A percentile compares a stretch with the other conserved stretches of the same genome.
Evolutionary conservation across 2,888 invertebrate species (phyloP).

Genomic region (Leptopterna dolabrata): DNA sequence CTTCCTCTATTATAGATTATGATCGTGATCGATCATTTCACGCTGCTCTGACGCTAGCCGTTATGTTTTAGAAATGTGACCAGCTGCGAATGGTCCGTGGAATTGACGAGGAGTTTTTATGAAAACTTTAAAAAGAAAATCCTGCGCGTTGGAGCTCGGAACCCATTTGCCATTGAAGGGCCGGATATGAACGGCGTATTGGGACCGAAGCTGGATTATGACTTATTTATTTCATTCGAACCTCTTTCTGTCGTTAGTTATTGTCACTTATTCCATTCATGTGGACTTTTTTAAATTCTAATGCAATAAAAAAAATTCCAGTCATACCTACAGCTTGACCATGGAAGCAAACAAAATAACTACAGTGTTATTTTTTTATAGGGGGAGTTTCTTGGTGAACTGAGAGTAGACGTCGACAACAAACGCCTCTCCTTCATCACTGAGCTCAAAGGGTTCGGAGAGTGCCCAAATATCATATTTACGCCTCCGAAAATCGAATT

Average conservation of each 20-base stretch:
- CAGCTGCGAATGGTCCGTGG: neutral
- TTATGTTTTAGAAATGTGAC: neutral
- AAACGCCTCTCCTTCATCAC: neutral
- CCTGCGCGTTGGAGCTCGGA: neutral
- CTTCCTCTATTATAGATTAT: too few species aligned
- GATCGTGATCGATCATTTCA: too few species aligned
- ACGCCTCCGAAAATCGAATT: neutral
- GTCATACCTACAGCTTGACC: neutral
- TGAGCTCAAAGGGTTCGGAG: neutral
- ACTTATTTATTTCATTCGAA: constrained; percentile 11
- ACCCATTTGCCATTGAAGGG: constrained; percentile 23
- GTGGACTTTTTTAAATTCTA: neutral
- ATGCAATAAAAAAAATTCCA: neutral
- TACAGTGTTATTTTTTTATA: too few species aligned
- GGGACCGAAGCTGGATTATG: neutral
- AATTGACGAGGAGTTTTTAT: neutral
- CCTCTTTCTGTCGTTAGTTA: neutral
- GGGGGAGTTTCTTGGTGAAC: neutral
- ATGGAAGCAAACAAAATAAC: too few species aligned
- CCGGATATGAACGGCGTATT: neutral
- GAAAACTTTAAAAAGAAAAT: neutral
- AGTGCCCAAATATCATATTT: neutral
- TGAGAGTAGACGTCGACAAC: neutral
- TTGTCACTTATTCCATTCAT: neutral
- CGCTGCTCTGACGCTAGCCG: too few species aligned